Evolutionary conservation across 2,888 invertebrate species (phyloP).

Genomic region (Lasioglossum morio): DNA sequence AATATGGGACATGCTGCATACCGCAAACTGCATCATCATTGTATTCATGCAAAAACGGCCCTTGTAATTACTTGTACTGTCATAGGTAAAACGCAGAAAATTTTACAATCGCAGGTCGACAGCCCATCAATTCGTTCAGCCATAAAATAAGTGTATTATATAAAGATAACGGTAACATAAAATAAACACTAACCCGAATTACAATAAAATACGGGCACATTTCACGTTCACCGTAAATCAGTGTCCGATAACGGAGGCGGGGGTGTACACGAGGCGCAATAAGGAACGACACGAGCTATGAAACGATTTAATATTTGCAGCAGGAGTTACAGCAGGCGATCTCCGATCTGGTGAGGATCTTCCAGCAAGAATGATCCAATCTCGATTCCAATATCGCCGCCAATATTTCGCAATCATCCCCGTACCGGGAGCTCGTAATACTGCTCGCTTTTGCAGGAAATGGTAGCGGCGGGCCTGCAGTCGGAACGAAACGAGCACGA

Average conservation of each 20-base stretch:
- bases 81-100: neutral
- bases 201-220: too few species aligned
- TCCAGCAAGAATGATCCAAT: neutral
- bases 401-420: neutral
- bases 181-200: neutral
- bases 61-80: neutral
- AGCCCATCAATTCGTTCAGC: neutral
- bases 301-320: neutral
- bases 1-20: neutral
- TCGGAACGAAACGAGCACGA: slow-evolving; percentile 5
- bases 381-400: neutral
- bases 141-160: neutral
- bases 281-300: neutral
- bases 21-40: neutral
- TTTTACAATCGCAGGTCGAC: neutral
- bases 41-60: neutral
- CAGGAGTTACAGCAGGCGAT: neutral
- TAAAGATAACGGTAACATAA: too few species aligned
- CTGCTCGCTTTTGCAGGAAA: neutral
- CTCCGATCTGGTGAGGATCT: neutral
- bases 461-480: slow-evolving; percentile 12
- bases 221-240: too few species aligned
- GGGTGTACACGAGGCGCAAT: neutral
- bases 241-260: too few species aligned
- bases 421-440: neutral